Percentiles rank a stretch among this genome's conserved stretches.
Evolutionary conservation across 2,888 invertebrate genomes (phyloP).

Genomic region (Tetramorium bicarinatum): DNA sequence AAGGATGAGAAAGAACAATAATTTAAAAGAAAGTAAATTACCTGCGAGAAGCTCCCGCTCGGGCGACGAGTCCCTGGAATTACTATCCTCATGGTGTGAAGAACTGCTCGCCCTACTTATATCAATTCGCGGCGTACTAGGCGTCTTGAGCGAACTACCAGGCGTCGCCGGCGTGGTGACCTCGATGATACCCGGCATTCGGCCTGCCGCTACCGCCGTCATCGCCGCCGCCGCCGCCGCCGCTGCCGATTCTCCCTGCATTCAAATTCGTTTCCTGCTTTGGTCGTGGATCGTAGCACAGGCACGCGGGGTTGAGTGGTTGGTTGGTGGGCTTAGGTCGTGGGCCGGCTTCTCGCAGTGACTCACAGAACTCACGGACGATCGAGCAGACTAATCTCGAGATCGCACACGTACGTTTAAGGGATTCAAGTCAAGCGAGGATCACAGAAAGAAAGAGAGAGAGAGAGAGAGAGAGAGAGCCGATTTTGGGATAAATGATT

Average conservation of each 20-base stretch:
- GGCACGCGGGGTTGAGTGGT: constrained; percentile 65
- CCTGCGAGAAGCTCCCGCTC: constrained; percentile 93
- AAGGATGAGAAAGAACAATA: not conserved
- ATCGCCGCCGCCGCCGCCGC: constrained; percentile 55
- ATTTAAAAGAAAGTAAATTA: constrained; percentile 70
- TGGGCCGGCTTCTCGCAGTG: constrained; percentile 51
- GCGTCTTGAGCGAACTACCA: constrained; percentile 88
- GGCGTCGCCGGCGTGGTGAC: constrained; percentile 84
- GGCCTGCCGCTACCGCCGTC: constrained; percentile 63
- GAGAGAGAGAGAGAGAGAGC: constrained; percentile 5
- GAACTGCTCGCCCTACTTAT: constrained; percentile 96
- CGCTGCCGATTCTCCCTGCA: constrained; percentile 83
- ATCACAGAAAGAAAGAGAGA: constrained; percentile 21
- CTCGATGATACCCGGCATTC: constrained; percentile 87
- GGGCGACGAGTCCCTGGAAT: constrained; percentile 92
- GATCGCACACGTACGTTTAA: constrained; percentile 51
- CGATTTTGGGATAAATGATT: constrained; percentile 54
- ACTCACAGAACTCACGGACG: constrained; percentile 60
- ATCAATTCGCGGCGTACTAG: constrained; percentile 94
- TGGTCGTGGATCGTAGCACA: constrained; percentile 68
- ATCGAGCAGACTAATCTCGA: constrained; percentile 53
- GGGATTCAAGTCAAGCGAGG: constrained; percentile 33
- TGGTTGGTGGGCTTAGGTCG: constrained; percentile 63
- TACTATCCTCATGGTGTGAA: constrained; percentile 93
- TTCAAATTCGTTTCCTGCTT: constrained; percentile 78